Evolutionary conservation across 1,140 invertebrate species (phyloP).

Genomic region (Musca vetustissima): DNA sequence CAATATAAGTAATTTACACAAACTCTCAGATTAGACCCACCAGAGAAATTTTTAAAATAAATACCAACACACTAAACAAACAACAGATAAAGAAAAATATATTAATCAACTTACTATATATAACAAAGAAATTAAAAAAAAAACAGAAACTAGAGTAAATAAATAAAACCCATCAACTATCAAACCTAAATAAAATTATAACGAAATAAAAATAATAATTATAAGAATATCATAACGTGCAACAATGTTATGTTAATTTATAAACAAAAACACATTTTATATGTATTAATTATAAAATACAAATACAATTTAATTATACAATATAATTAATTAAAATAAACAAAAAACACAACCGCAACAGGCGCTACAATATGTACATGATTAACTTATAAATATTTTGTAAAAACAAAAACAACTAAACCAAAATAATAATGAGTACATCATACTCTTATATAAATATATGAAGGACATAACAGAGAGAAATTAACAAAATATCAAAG

Average conservation of each 20-base stretch:
- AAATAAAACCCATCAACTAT: constrained; percentile 13
- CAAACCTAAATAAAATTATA: constrained; percentile 14
- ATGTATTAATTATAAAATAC: constrained; percentile 10
- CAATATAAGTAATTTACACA: constrained; percentile 18
- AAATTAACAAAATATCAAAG: constrained; percentile 4
- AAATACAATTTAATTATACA: constrained; percentile 2
- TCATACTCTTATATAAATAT: constrained; percentile 20
- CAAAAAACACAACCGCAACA: constrained; percentile 19
- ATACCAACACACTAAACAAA: constrained; percentile 7
- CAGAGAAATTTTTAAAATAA: constrained; percentile 28
- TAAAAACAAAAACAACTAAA: constrained; percentile 16
- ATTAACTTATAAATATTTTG: constrained; percentile 24
- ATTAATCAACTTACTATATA: neutral
- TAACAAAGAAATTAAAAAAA: constrained; percentile 2
- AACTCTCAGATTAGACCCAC: constrained; percentile 32
- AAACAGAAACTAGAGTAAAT: neutral
- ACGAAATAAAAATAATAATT: constrained; percentile 8
- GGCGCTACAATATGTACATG: constrained; percentile 33
- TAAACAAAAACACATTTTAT: constrained; percentile 13
- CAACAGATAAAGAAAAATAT: too few relatives aligned
- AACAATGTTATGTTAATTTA: constrained; percentile 1
- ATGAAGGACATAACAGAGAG: too few relatives aligned
- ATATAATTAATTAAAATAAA: constrained; percentile 18
- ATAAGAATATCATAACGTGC: neutral
- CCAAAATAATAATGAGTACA: constrained; percentile 1